Base-by-base conservation (phyloP, 2,888 invertebrate genomes). In the Gymnoscelis rufifasciata region DNA sequence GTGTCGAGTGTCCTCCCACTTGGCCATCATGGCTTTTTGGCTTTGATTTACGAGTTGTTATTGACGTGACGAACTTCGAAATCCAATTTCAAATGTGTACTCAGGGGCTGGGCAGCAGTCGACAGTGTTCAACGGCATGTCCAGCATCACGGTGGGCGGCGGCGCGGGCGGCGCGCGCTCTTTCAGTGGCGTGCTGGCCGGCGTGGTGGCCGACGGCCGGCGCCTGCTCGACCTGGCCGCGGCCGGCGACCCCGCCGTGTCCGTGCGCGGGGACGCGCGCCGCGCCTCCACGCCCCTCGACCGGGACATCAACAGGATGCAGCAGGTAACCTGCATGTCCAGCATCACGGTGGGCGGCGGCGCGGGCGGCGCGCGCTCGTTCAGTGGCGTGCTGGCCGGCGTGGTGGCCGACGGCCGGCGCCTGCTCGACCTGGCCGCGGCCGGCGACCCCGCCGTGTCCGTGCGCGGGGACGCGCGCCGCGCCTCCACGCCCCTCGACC, bases 101-200 rank as follows among this genome's bases (percentile, higher is more conserved):
- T n/a, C 79, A 95, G 96, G 95, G 7, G 45, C 52, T 36, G 96
- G 95, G 8, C 93, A 93, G 57, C 95, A 96, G 59, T 91, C 94
- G 37, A 92, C 92, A 42, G 94, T 96, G 24, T 97, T 98, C 90
- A 97, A 98, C 84, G 94, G 94, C 67, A 97, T 97, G 90, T 93
- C 96, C 1, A 93, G 93, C 33, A 93, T 98, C 30, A 94, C 95
- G 60, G 92, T 97, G 19, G 98, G 98, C 3, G 97, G 97, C 0
- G 82, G 78, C 0, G 57, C 68, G 0, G 93, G 93, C 84, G 93
- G 93, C 52, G 90, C 92, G 39, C 90, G 95, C 29, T 92, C 96
- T 1, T 97, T 97, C 83, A 90, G 93, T 47, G 98, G 98, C 0
- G 93, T 96, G 23, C 91, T 97, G 45, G 94, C 97, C 1, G 98